Conservation (phyloP, 2,797 vertebrate species). For the Siniperca scherzeri region DNA sequence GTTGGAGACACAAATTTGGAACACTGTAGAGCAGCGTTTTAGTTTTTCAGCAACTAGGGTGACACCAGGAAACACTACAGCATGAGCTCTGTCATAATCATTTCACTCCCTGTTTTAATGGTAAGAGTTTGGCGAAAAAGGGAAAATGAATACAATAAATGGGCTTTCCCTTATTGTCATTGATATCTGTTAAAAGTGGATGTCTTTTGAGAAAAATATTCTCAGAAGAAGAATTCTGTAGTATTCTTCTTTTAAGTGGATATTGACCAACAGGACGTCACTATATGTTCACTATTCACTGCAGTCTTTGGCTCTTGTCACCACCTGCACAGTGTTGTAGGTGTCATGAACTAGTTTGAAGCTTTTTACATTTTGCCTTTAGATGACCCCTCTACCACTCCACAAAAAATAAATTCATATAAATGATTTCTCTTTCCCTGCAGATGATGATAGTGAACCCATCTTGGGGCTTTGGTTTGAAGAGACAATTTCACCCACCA, state of each 20-base stretch:
- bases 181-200: conserved; percentile 1
- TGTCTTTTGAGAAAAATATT: conserved; percentile 6
- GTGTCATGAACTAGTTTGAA: conserved; percentile 59
- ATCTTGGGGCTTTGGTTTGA: conserved; percentile 99
- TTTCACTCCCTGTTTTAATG: conserved; percentile 2
- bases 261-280: conserved; percentile 56
- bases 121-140: background rate
- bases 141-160: background rate
- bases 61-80: background rate
- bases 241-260: conserved; percentile 54
- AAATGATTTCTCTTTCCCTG: conserved; percentile 53
- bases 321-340: conserved; percentile 68
- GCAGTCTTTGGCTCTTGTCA: conserved; percentile 60
- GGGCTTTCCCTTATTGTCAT: background rate
- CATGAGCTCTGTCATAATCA: background rate
- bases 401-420: conserved; percentile 27
- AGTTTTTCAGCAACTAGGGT: background rate
- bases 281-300: conserved; percentile 54
- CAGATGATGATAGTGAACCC: conserved; percentile 99
- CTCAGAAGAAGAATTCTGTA: background rate
- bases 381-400: conserved; percentile 46
- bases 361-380: conserved; percentile 64
- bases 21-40: background rate
- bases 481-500: conserved; percentile 98
- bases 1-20: background rate